Base-by-base conservation (phyloP, 2,888 invertebrate species). In the Mamestra brassicae region DNA sequence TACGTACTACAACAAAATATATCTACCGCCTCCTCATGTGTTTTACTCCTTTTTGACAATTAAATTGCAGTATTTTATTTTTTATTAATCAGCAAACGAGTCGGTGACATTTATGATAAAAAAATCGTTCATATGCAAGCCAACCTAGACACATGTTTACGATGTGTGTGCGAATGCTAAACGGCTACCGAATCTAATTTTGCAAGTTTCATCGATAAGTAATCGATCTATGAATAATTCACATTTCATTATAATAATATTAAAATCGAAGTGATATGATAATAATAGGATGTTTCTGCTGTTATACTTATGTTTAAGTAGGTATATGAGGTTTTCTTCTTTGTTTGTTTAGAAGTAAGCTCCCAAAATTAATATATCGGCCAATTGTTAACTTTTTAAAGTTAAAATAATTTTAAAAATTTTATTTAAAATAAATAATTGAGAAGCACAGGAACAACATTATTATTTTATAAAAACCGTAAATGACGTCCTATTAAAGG, bases 171-270 rank as follows among this genome's bases (percentile, higher is more conserved):
- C 47, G 65, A 68, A 67, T 60, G 60, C 66, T 67, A 75, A 71
- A 66, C 74, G 13, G 66, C 76, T 75, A 76, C 83, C 74, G 73
- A 77, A 66, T 75, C 71, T 8, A 69, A 74, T 83, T 42, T 57
- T 45, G 76, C 69, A 81, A 58, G 45, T 65, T 60, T 52, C 63
- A 72, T 71, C 71, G 64, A 85, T 78, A 73, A 66, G 57, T 71
- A 67, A 78, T 75, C 63, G 45, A 72, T 42, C 38, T 74, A 77
- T 83, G 66, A 80, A 85, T 85, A 65, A 69, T 83, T 69, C 57
- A 64, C 17, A 61, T 74, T 68, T 70, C 64, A 76, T 76, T 74
- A 66, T 26, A 36, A 54, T 52, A 47, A 47, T 50, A 26, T 52
- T 55, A 26, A 54, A 61, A 57, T 57, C 13, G 6, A 50, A 58